Percentiles rank a stretch among this genome's conserved stretches.
phyloP scores from a whole-genome alignment of 2,113 vertebrate genomes.

The Halichoerus grypus region DNA sequence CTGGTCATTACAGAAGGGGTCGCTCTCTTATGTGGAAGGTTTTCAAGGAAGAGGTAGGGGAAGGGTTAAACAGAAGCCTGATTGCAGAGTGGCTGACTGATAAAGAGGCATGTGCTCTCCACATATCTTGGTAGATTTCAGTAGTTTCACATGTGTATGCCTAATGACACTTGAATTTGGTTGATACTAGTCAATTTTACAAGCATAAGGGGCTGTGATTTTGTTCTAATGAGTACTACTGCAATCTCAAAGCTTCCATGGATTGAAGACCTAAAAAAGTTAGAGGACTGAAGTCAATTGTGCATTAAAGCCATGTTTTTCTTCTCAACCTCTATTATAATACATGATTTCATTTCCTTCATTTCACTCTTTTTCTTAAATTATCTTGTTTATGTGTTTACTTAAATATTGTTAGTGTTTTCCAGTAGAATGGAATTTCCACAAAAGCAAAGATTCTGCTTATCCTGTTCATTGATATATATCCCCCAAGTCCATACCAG shows the following conservation, averaged over 20 bases:
- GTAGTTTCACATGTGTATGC: not conserved
- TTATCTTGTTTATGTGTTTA: conserved; percentile 33
- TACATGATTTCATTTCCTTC: conserved; percentile 1
- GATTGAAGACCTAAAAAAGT: conserved; percentile 34
- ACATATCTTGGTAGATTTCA: not conserved
- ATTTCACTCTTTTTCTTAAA: conserved; percentile 16
- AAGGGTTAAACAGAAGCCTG: not conserved
- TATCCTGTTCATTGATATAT: not conserved
- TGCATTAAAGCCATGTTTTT: not conserved
- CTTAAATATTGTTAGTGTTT: conserved; percentile 8
- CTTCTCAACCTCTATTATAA: not conserved
- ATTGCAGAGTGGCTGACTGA: not conserved
- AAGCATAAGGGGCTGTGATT: not conserved
- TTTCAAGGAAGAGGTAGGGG: not conserved
- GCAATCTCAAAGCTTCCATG: conserved; percentile 49
- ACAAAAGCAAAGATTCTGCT: conserved; percentile 40
- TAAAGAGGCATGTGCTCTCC: not conserved
- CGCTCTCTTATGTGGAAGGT: not conserved
- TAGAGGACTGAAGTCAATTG: not conserved
- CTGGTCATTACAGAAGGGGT: not conserved
- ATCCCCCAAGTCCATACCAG: not conserved
- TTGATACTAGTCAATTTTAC: not conserved
- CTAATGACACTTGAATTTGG: conserved; percentile 27
- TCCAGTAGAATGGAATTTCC: not conserved
- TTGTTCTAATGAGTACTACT: not conserved